Evolutionary conservation across 2,113 vertebrate genomes (phyloP).

Genomic region (Myanophis thanlyinensis): DNA sequence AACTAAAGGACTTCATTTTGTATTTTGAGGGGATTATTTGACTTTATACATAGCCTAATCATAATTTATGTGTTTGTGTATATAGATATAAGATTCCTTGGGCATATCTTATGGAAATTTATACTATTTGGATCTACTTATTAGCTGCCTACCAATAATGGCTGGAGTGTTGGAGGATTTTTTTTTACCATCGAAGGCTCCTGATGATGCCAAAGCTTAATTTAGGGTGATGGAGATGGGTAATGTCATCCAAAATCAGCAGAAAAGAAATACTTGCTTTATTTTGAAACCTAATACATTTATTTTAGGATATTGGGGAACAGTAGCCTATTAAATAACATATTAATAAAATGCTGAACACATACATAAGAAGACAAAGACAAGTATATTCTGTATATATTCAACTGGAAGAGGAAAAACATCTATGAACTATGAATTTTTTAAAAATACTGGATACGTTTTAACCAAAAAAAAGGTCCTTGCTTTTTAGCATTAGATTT

Average conservation of each 20-base stretch:
- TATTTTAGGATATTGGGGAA: background rate
- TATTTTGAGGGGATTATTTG: too few relatives aligned
- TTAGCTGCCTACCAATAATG: too few relatives aligned
- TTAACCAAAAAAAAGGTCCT: background rate
- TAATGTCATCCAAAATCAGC: background rate
- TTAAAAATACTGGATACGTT: background rate
- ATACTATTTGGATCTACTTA: too few relatives aligned
- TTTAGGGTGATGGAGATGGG: background rate
- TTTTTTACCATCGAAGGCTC: background rate
- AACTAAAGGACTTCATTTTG: too few relatives aligned
- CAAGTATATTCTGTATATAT: background rate
- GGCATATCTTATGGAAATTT: too few relatives aligned
- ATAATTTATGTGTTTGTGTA: too few relatives aligned
- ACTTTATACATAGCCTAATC: too few relatives aligned
- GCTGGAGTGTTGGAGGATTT: background rate
- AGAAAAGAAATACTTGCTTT: background rate
- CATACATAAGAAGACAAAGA: background rate
- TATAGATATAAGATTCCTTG: too few relatives aligned
- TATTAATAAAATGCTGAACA: background rate
- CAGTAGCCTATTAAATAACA: background rate
- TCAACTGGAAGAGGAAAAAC: background rate
- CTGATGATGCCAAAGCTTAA: background rate
- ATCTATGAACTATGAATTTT: background rate
- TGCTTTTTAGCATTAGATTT: background rate
- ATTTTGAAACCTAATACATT: background rate